Conservation (phyloP, 1,140 invertebrate genomes). For the Helicoverpa armigera region DNA sequence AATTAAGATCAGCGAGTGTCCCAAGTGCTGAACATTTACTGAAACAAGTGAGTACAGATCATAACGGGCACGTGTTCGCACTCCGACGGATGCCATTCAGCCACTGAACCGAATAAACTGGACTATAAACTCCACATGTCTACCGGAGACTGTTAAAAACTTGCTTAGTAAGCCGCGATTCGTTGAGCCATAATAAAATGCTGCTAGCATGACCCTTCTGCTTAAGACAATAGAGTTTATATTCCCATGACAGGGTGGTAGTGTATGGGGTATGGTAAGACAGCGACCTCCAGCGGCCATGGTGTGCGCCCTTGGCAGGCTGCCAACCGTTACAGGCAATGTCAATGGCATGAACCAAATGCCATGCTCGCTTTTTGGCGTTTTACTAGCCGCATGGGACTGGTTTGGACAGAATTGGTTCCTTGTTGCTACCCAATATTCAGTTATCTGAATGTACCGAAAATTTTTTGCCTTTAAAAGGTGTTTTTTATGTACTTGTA, state of each 20-base stretch:
- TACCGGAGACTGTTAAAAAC: slow-evolving; percentile 46
- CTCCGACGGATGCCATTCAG: neutral
- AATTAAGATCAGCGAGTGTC: slow-evolving; percentile 17
- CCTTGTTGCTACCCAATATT: neutral
- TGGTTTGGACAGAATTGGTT: neutral
- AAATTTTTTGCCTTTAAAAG: neutral
- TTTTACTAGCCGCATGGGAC: neutral
- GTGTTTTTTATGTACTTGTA: neutral
- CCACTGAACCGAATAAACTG: slow-evolving; percentile 30
- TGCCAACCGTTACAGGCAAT: slow-evolving; percentile 64
- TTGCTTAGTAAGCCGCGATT: slow-evolving; percentile 36
- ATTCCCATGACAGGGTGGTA: slow-evolving; percentile 10
- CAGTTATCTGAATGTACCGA: neutral
- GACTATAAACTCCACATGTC: slow-evolving; percentile 43
- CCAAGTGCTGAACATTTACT: slow-evolving; percentile 8
- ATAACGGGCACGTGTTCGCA: slow-evolving; percentile 9
- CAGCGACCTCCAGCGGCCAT: slow-evolving; percentile 54
- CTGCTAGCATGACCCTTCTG: neutral
- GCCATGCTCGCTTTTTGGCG: slow-evolving; percentile 50
- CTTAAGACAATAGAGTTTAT: neutral
- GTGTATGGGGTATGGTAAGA: slow-evolving; percentile 28
- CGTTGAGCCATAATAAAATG: neutral
- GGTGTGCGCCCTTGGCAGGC: slow-evolving; percentile 56
- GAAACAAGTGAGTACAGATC: slow-evolving; percentile 2
- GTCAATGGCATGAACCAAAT: slow-evolving; percentile 71